These are phyloP conservation scores for Erynnis tages DNA, from an alignment of 2,888 invertebrate species.

Conservation along the genomic window DNA sequence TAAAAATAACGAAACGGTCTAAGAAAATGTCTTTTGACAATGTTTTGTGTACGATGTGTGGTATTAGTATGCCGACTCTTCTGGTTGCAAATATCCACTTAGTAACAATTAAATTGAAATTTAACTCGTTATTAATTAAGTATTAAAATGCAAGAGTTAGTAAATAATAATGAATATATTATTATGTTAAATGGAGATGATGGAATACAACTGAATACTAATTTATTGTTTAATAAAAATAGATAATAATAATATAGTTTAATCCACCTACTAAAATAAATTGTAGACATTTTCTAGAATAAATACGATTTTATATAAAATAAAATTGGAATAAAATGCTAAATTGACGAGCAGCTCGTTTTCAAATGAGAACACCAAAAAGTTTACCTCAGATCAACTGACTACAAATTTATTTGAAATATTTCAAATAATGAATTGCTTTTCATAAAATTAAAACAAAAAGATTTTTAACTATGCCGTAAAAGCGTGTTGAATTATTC, in stretches of 20 bases:
- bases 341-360: constrained; percentile 31
- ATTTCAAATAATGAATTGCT: no score
- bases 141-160: constrained; percentile 17
- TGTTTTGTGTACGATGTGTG: constrained; percentile 30
- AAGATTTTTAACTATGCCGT: no score
- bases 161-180: not conserved
- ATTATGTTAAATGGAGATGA: not conserved
- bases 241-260: not conserved
- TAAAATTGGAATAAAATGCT: constrained; percentile 53
- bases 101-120: constrained; percentile 1
- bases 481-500: no score
- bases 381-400: not conserved
- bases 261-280: constrained; percentile 9
- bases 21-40: constrained; percentile 62
- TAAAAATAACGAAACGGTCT: constrained; percentile 57
- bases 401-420: no score
- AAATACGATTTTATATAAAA: constrained; percentile 34
- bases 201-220: no score
- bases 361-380: not conserved
- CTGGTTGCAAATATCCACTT: not conserved
- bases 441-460: no score
- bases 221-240: constrained; percentile 4
- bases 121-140: not conserved
- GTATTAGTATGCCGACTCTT: not conserved
- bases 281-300: constrained; percentile 7